Evolutionary conservation across 1,140 invertebrate genomes (phyloP).

Genomic region (Tribolium madens): DNA sequence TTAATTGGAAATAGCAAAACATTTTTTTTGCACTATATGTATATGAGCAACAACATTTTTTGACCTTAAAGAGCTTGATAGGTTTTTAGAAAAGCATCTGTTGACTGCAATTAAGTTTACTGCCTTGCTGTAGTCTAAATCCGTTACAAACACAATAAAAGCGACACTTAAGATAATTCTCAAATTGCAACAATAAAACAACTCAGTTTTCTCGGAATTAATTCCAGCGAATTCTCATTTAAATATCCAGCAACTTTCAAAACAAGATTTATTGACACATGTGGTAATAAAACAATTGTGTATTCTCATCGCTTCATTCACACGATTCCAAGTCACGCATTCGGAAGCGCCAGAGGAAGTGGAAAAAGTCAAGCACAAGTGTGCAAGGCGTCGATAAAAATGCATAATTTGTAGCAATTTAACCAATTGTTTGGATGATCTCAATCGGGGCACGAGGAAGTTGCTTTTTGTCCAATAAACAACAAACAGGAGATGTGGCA

Average conservation of each 20-base stretch:
- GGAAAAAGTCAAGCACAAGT: constrained; percentile 7
- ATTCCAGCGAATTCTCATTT: neutral
- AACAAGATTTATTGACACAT: constrained; percentile 14
- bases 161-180: neutral
- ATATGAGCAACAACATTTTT: too few species aligned
- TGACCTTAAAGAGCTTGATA: too few species aligned
- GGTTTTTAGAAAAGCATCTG: too few species aligned
- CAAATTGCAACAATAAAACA: neutral
- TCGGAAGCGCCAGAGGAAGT: constrained; percentile 24
- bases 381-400: neutral
- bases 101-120: too few species aligned
- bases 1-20: too few species aligned
- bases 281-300: constrained; percentile 14
- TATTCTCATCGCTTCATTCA: constrained; percentile 28
- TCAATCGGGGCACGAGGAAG: neutral
- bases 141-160: too few species aligned
- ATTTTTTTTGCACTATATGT: too few species aligned
- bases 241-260: neutral
- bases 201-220: neutral
- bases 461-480: neutral
- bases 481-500: neutral
- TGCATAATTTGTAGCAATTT: neutral
- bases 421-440: constrained; percentile 10
- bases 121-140: too few species aligned
- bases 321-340: neutral